Evolutionary conservation across 2,888 invertebrate species (phyloP).

Genomic region (Cheilosia vulpina): DNA sequence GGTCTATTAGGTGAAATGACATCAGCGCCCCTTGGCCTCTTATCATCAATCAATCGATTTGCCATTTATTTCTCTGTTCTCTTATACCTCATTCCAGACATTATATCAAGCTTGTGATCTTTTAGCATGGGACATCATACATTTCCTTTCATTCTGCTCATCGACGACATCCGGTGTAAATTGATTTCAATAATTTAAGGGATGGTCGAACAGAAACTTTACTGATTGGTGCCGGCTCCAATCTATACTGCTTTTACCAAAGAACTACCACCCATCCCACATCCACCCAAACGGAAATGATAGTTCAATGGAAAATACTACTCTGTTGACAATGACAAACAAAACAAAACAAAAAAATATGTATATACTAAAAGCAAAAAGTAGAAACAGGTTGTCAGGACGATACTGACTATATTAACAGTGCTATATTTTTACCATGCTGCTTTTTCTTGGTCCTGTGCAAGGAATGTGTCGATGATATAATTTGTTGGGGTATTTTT

Average conservation of each 20-base stretch:
- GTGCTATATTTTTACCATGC: conserved; percentile 5
- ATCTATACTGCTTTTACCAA: conserved; percentile 52
- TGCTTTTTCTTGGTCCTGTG: conserved; percentile 12
- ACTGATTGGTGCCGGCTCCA: conserved; percentile 65
- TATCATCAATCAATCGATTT: conserved; percentile 75
- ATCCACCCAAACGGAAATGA: conserved; percentile 64
- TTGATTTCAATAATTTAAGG: conserved; percentile 65
- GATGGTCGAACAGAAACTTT: conserved; percentile 61
- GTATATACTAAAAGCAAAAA: conserved; percentile 28
- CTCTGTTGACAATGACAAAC: conserved; percentile 62
- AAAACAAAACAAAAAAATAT: conserved; percentile 1
- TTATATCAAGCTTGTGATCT: conserved; percentile 56
- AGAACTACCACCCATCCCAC: conserved; percentile 31
- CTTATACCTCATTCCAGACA: conserved; percentile 18
- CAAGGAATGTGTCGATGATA: conserved; percentile 41
- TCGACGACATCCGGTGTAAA: conserved; percentile 49
- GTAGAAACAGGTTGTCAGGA: conserved; percentile 65
- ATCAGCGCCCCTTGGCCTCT: conserved; percentile 51
- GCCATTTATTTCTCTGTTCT: conserved; percentile 60
- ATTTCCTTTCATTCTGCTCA: conserved; percentile 40
- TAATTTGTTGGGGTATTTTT: conserved; percentile 39
- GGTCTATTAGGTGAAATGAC: conserved; percentile 71
- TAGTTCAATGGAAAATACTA: conserved; percentile 74
- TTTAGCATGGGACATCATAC: conserved; percentile 42
- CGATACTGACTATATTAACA: conserved; percentile 54